Base-by-base conservation (phyloP, 2,113 vertebrate species). In the Pseudorasbora parva region DNA sequence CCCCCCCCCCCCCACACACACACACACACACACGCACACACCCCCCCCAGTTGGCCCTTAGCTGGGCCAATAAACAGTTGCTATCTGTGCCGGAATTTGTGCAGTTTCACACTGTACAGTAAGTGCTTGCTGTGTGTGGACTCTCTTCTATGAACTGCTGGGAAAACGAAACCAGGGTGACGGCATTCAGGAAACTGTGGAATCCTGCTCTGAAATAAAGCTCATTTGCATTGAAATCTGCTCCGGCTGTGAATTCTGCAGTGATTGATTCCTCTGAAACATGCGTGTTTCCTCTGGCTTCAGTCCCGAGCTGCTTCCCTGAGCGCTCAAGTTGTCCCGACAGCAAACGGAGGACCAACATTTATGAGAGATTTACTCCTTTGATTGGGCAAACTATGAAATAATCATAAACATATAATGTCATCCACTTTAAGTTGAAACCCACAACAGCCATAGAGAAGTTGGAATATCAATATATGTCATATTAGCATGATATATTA, bases 81-180 rank as follows among this genome's bases (percentile, higher is more conserved):
- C 33, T 33, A 33, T 33, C 33, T 33, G 51, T 54, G 51, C 6
- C 17, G 49, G 49, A 19, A 19, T 54, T 17, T 51, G 49, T 54
- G 51, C 51, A 54, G 23, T 8, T 30, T 64, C 23, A 62, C 25
- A 56, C 15, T 21, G 47, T 37, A 56, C 73, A n/a, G 51, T 37
- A 5, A 77, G 19, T 41, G 33, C 41, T 59, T 23, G 14, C 51
- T 77, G 19, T 25, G 7, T 77, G 19, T 25, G 33, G 54, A 8
- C 21, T 59, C 51, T 57, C 6, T n/a, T 76, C 30, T n/a, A 8
- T 41, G 6, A 12, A 60, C 21, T 19, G 64, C 0, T n/a, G 30
- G 8, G 37, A 43, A 69, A 71, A 71, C 11, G 8, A 43, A 71
- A 71, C 68, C 74, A n/a, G 56, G 51, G 74, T 23, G 75, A 78